Base-by-base conservation (phyloP, 2,888 invertebrate genomes). In the Campaea margaritaria region DNA sequence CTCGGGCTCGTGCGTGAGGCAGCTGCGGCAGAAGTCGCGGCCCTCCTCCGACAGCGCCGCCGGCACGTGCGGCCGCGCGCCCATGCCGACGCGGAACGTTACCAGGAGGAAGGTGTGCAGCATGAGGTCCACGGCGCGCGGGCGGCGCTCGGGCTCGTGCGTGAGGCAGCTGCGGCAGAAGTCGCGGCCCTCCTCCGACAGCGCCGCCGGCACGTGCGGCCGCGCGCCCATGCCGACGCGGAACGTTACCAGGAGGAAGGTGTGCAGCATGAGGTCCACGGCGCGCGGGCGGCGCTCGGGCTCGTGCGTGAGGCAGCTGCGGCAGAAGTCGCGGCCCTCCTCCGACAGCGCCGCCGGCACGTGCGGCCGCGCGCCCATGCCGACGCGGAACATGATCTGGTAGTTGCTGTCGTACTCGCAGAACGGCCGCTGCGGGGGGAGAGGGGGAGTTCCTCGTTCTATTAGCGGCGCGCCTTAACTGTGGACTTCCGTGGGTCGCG, bases 361-460 rank as follows among this genome's bases (percentile, higher is more conserved):
- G 67, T 94, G 93, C 0, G 98, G 98, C 60, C 94, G 94, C 69
- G 96, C 96, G 0, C 98, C 98, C 96, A 97, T 98, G 36, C 98
- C 98, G 75, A 98, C 98, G 93, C 97, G 95, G 88, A 97, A 98
- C 97, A 98, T 97, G 70, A 98, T 98, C 94, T 98, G 98, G 89
- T 96, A 97, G 90, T 97, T 97, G 71, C 97, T 97, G 93, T 98
- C 98, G 81, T 95, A 96, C 77, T 98, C 97, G 49, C 95, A 95
- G 97, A 98, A 99, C 0, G 98, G 98, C 43, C 97, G 95, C 96
- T 97, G 90, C 0, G 21, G 38, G 46, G 38, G 27, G n/a, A 38
- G 13, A 38, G n/a, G n/a, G n/a, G n/a, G n/a, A n/a, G n/a, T n/a
- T n/a, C n/a, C n/a, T n/a, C n/a, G n/a, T n/a, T n/a, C n/a, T n/a